Evolutionary conservation across 2,113 vertebrate species (phyloP).

Genomic region (Anoura caudifer): DNA sequence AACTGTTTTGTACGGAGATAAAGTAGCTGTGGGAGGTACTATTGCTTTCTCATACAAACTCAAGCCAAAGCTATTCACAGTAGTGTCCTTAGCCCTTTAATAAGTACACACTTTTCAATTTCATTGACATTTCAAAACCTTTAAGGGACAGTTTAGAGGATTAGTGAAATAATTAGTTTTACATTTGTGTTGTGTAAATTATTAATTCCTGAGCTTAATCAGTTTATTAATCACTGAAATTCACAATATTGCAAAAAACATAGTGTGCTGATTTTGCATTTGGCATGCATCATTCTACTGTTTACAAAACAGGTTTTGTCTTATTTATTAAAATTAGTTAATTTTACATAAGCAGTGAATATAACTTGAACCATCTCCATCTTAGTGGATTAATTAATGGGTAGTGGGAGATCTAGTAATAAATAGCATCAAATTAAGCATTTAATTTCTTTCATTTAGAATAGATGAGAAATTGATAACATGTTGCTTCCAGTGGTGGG

Average conservation of each 20-base stretch:
- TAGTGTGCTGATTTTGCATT: conserved; percentile 48
- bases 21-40: background rate
- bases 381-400: conserved; percentile 50
- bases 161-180: conserved; percentile 15
- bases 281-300: conserved; percentile 23
- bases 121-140: background rate
- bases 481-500: background rate
- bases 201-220: background rate
- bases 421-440: conserved; percentile 15
- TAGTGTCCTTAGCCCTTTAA: background rate
- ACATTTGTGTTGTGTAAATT: conserved; percentile 25
- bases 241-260: background rate
- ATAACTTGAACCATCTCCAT: conserved; percentile 42
- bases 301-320: conserved; percentile 39
- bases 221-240: background rate
- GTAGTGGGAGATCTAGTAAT: conserved; percentile 22
- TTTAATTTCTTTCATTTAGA: conserved; percentile 45
- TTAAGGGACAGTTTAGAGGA: background rate
- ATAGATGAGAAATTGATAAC: background rate
- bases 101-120: background rate
- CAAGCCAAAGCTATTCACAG: background rate
- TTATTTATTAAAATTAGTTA: conserved; percentile 46
- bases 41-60: background rate
- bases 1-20: conserved; percentile 10
- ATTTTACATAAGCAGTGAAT: conserved; percentile 44